Evolutionary conservation across 2,797 vertebrate genomes (phyloP).

Genomic region (Coilia nasus): DNA sequence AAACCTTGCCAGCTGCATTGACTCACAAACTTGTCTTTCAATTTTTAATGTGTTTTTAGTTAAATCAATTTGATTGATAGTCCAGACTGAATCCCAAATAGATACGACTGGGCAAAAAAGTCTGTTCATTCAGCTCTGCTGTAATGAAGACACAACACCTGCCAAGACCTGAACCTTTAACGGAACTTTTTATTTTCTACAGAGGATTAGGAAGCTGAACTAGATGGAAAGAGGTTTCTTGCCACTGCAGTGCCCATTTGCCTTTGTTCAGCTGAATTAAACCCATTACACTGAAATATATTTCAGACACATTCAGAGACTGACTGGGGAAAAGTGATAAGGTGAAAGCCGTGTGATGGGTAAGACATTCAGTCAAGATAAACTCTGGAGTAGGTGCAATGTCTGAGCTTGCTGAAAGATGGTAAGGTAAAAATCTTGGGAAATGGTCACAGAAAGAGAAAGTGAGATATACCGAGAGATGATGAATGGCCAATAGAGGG

Average conservation of each 20-base stretch:
- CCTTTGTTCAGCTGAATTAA: conserved; percentile 20
- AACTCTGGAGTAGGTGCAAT: not conserved
- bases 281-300: not conserved
- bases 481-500: conserved; percentile 6
- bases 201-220: not conserved
- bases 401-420: not conserved
- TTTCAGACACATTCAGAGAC: conserved; percentile 44
- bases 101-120: not conserved
- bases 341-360: not conserved
- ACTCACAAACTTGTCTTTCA: conserved; percentile 14
- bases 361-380: not conserved
- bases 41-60: conserved; percentile 26
- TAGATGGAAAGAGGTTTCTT: not conserved
- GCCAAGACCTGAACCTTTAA: not conserved
- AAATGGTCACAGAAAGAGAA: not conserved
- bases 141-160: conserved; percentile 5
- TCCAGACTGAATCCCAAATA: conserved; percentile 31
- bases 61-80: conserved; percentile 55
- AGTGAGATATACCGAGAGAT: not conserved
- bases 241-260: not conserved
- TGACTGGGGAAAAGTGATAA: not conserved
- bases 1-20: not conserved
- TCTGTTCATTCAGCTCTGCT: not conserved
- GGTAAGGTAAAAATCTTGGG: not conserved
- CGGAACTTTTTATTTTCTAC: not conserved